Conservation (phyloP, 2,888 invertebrate genomes). For the Polylopha cassiicola region DNA sequence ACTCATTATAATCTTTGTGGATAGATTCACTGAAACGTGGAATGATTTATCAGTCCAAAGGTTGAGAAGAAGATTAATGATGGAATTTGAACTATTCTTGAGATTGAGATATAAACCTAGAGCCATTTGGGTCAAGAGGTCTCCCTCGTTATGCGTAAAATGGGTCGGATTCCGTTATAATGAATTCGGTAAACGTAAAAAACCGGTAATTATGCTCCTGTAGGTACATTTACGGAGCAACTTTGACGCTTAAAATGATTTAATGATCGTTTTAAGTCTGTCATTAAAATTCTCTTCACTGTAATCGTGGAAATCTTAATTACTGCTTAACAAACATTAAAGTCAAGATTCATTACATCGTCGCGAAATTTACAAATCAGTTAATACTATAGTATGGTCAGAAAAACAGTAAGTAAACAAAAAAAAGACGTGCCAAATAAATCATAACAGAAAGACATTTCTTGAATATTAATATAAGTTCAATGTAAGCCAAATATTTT, state of each 20-base stretch:
- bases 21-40: conserved; percentile 10
- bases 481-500: too few relatives aligned
- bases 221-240: conserved; percentile 24
- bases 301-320: background rate
- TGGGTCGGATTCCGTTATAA: conserved; percentile 22
- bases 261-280: conserved; percentile 12
- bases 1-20: background rate
- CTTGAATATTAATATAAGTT: too few relatives aligned
- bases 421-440: too few relatives aligned
- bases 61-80: conserved; percentile 17
- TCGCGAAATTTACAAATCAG: too few relatives aligned
- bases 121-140: conserved; percentile 24
- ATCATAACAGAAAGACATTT: too few relatives aligned
- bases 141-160: conserved; percentile 21
- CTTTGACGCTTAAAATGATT: conserved; percentile 19
- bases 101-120: conserved; percentile 21
- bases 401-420: too few relatives aligned
- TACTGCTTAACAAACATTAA: too few relatives aligned
- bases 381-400: too few relatives aligned
- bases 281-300: conserved; percentile 10
- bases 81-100: conserved; percentile 14
- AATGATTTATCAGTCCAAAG: conserved; percentile 6
- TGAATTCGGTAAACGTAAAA: conserved; percentile 29
- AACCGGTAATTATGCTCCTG: conserved; percentile 29
- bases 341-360: too few relatives aligned